phyloP scores from a whole-genome alignment of 2,797 vertebrate species.

The Scyliorhinus canicula region DNA sequence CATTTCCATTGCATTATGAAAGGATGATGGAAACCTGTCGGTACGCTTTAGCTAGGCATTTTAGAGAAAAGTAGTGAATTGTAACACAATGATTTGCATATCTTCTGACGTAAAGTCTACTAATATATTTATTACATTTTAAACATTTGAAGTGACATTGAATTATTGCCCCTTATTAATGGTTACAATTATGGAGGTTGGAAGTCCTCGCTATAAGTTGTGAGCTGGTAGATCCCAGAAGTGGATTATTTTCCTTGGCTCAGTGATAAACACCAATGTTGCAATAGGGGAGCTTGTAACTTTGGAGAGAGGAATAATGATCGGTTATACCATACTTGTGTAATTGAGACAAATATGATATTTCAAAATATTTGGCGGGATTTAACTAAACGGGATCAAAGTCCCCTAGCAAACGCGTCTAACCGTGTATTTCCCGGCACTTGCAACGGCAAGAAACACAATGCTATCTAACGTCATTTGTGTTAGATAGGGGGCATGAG shows the following conservation, averaged over 20 bases:
- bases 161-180: neutral
- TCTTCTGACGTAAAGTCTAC: neutral
- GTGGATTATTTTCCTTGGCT: neutral
- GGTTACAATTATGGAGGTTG: neutral
- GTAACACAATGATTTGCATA: neutral
- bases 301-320: neutral
- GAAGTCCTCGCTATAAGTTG: too few relatives aligned
- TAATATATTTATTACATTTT: neutral
- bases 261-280: neutral
- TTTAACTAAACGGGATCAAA: too few relatives aligned
- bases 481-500: too few relatives aligned
- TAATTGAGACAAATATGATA: too few relatives aligned
- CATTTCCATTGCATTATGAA: constrained; percentile 74
- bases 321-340: neutral
- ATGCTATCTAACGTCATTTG: too few relatives aligned
- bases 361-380: too few relatives aligned
- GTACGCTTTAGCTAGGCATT: constrained; percentile 71
- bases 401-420: too few relatives aligned
- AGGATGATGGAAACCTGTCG: constrained; percentile 82
- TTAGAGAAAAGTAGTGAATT: neutral
- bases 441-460: too few relatives aligned
- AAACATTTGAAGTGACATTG: neutral
- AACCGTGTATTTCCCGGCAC: too few relatives aligned
- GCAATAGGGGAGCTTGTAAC: neutral
- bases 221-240: too few relatives aligned